A percentile compares a stretch with the other conserved stretches of the same genome.
Conservation (phyloP, 2,888 invertebrate species). For the Cephus runcator region DNA sequence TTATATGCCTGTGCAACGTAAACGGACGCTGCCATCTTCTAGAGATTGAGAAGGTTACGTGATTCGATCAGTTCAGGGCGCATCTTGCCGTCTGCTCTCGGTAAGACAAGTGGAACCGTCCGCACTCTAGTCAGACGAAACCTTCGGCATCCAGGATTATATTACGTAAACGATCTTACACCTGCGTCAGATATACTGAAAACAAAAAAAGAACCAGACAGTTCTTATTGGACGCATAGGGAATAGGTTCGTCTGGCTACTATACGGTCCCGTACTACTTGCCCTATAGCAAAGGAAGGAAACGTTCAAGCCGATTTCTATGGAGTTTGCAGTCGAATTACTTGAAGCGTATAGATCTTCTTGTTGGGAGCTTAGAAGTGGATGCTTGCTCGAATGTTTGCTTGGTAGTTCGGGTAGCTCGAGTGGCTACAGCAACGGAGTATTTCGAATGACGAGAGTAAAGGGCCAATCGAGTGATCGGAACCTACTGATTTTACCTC, state of each 20-base stretch:
- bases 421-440: background rate
- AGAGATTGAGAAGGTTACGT: constrained; percentile 24
- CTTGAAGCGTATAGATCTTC: background rate
- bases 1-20: constrained; percentile 26
- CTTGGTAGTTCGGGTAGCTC: background rate
- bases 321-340: background rate
- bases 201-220: background rate
- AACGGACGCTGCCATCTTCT: constrained; percentile 18
- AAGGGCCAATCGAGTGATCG: constrained; percentile 19
- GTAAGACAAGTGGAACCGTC: background rate
- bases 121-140: background rate
- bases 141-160: background rate
- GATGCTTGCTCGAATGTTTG: background rate
- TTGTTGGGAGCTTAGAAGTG: background rate
- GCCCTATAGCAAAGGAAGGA: background rate
- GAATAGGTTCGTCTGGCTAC: background rate
- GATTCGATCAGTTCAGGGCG: constrained; percentile 12
- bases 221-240: background rate
- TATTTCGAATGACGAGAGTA: background rate
- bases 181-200: background rate
- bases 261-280: background rate
- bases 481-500: constrained; percentile 8
- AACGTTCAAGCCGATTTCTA: background rate
- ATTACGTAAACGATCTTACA: background rate
- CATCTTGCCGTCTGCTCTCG: constrained; percentile 6